Percentiles rank a stretch among this genome's conserved stretches.
These are phyloP conservation scores for Molorchus minor DNA, from an alignment of 2,888 invertebrate genomes.

Conservation along the genomic window DNA sequence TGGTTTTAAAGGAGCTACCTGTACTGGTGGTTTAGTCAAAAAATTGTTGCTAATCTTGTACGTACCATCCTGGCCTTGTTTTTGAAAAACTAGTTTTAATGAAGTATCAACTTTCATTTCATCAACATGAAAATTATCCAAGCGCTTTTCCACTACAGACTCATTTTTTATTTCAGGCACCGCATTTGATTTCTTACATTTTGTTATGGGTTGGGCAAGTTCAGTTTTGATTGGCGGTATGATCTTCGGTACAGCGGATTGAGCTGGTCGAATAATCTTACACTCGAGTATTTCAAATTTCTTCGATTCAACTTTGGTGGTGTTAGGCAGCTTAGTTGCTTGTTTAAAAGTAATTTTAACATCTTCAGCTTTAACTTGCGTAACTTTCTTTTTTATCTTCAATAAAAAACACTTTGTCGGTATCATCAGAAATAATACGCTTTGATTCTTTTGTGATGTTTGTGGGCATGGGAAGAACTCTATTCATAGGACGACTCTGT, in stretches of 20 bases:
- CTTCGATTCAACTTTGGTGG: slow-evolving; percentile 34
- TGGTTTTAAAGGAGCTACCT: slow-evolving; percentile 62
- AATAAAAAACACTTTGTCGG: slow-evolving; percentile 61
- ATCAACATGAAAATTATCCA: slow-evolving; percentile 33
- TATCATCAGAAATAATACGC: slow-evolving; percentile 61
- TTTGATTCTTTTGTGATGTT: slow-evolving; percentile 65
- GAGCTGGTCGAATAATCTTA: slow-evolving; percentile 38
- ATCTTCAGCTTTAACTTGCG: slow-evolving; percentile 56
- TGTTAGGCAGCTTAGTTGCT: slow-evolving; percentile 23
- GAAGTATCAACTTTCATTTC: slow-evolving; percentile 49
- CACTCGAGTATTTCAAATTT: slow-evolving; percentile 45
- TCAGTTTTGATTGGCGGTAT: neutral
- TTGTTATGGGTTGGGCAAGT: neutral
- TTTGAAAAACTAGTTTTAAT: slow-evolving; percentile 64
- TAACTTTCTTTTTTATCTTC: slow-evolving; percentile 64
- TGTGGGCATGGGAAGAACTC: slow-evolving; percentile 81
- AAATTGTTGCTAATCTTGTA: slow-evolving; percentile 62
- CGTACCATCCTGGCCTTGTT: slow-evolving; percentile 63
- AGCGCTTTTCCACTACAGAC: slow-evolving; percentile 24
- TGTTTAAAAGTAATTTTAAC: slow-evolving; percentile 38
- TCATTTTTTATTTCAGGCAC: slow-evolving; percentile 14
- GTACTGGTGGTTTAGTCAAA: slow-evolving; percentile 51
- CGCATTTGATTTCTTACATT: slow-evolving; percentile 16
- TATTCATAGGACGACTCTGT: slow-evolving; percentile 75
- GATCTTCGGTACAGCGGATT: slow-evolving; percentile 4